Conservation (phyloP, 2,888 invertebrate species). For the Dolichopus griseipennis region DNA sequence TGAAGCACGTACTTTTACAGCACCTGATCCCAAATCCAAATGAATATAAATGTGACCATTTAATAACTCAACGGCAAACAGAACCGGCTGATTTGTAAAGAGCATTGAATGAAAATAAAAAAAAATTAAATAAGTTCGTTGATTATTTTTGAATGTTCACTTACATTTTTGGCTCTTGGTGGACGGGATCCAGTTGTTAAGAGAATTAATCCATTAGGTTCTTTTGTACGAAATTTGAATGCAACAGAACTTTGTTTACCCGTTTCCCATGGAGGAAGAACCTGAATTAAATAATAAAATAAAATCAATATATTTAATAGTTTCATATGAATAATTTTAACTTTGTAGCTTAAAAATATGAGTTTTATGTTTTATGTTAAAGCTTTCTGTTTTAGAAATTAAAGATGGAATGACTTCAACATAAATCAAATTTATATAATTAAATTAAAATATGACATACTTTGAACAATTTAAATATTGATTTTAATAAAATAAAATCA, state of each 20-base stretch:
- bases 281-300: slow-evolving; percentile 24
- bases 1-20: slow-evolving; percentile 76
- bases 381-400: no score
- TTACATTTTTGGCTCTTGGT: slow-evolving; percentile 55
- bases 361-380: no score
- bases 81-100: slow-evolving; percentile 57
- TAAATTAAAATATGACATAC: no score
- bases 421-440: no score
- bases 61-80: slow-evolving; percentile 88
- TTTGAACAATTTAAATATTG: no score
- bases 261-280: slow-evolving; percentile 82
- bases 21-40: slow-evolving; percentile 85
- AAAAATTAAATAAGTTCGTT: no score
- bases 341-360: no score
- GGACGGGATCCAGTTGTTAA: slow-evolving; percentile 79
- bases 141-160: slow-evolving; percentile 12
- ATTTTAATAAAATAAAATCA: no score
- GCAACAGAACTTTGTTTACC: slow-evolving; percentile 81
- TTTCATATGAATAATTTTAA: no score
- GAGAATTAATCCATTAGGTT: slow-evolving; percentile 87
- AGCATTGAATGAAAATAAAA: no score
- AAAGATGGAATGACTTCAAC: no score
- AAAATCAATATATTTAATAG: no score
- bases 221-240: slow-evolving; percentile 91
- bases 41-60: slow-evolving; percentile 91